phyloP scores from a whole-genome alignment of 2,113 vertebrate species.

The Canis aureus region DNA sequence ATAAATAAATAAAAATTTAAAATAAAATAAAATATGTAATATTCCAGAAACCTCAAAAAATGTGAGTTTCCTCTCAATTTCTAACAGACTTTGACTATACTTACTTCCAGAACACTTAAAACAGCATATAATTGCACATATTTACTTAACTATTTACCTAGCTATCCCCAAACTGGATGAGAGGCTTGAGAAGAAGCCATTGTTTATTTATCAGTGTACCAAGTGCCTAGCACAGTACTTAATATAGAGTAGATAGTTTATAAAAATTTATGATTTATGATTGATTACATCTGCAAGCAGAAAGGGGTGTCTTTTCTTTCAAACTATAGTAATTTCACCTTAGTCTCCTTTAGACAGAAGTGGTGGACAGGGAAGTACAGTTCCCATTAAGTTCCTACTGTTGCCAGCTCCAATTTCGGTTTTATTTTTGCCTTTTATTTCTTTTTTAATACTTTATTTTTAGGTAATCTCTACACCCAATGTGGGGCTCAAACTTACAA shows the following conservation, averaged over 20 bases:
- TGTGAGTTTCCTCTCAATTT: background rate
- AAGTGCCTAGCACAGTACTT: background rate
- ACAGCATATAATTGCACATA: background rate
- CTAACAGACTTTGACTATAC: background rate
- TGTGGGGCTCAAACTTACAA: background rate
- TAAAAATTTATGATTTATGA: background rate
- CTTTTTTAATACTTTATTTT: background rate
- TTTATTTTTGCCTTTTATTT: slow-evolving; percentile 4
- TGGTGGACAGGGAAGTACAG: background rate
- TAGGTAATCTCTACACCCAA: background rate
- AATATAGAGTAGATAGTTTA: background rate
- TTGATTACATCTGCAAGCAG: background rate
- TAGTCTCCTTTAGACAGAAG: background rate
- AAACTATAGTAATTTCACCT: background rate
- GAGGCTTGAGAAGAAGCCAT: background rate
- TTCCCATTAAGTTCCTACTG: background rate
- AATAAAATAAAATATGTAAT: background rate
- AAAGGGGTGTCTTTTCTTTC: background rate
- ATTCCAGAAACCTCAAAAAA: slow-evolving; percentile 14
- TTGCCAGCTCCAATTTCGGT: background rate
- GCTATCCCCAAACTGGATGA: slow-evolving; percentile 10
- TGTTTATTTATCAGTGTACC: background rate
- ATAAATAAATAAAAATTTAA: too few species aligned
- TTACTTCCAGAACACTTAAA: slow-evolving; percentile 20
- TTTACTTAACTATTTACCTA: slow-evolving; percentile 45